A percentile compares a stretch with the other conserved stretches of the same genome.
Conservation (phyloP, 2,888 invertebrate genomes). For the Loripinus fragilis region DNA sequence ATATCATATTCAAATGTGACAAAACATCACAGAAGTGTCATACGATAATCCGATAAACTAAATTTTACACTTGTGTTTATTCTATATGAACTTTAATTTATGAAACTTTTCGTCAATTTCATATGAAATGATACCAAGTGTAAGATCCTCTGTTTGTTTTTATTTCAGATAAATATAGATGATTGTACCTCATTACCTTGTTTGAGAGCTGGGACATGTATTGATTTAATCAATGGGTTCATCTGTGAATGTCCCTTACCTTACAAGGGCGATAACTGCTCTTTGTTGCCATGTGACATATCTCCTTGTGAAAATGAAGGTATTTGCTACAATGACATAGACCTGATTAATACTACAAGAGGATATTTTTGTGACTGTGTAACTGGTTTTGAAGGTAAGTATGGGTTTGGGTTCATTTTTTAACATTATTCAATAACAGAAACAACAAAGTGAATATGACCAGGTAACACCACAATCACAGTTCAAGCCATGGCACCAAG, state of each 20-base stretch:
- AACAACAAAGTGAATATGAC: too few relatives aligned
- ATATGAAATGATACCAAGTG: not conserved
- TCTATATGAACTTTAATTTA: too few relatives aligned
- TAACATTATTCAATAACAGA: too few relatives aligned
- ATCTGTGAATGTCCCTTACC: conserved; percentile 37
- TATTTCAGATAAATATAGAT: conserved; percentile 39
- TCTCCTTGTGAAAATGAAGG: conserved; percentile 45
- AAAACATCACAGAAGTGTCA: too few relatives aligned
- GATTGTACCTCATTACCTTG: conserved; percentile 41
- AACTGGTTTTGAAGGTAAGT: conserved; percentile 24
- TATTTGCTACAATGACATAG: conserved; percentile 35
- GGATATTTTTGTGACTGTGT: conserved; percentile 47
- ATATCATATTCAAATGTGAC: too few relatives aligned
- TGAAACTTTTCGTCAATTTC: too few relatives aligned
- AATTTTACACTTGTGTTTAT: too few relatives aligned
- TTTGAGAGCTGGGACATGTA: conserved; percentile 32
- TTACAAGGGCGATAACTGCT: conserved; percentile 43
- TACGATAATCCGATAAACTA: too few relatives aligned
- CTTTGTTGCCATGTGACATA: conserved; percentile 46
- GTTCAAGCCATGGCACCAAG: too few relatives aligned
- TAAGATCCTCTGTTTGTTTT: not conserved
- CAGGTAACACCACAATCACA: too few relatives aligned
- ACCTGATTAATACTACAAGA: conserved; percentile 29
- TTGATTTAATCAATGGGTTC: conserved; percentile 34
- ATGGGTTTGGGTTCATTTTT: too few relatives aligned